Conservation (phyloP, 1,140 invertebrate species). For the Campoletis sonorensis region DNA sequence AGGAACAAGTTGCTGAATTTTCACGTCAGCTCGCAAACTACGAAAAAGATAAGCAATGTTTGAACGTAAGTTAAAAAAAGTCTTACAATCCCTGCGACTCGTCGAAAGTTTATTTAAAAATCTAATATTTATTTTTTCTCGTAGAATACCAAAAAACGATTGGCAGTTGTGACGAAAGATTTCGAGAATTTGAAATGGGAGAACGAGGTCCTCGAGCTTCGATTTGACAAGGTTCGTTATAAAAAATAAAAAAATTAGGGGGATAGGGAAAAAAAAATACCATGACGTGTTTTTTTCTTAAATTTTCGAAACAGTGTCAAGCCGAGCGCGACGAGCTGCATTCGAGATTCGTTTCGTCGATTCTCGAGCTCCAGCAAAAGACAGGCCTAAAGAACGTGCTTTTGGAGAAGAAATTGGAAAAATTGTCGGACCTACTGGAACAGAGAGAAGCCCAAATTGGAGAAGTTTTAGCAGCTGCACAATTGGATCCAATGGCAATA, state of each 20-base stretch:
- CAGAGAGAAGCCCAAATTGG: conserved; percentile 83
- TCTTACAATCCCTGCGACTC: neutral
- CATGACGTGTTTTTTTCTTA: conserved; percentile 37
- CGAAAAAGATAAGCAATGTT: conserved; percentile 85
- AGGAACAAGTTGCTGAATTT: conserved; percentile 82
- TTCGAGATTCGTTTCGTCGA: conserved; percentile 86
- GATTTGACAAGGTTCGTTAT: conserved; percentile 83
- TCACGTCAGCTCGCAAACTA: conserved; percentile 87
- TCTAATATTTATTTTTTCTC: no score
- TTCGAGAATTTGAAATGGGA: conserved; percentile 86
- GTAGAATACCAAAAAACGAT: conserved; percentile 82
- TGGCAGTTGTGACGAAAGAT: conserved; percentile 78
- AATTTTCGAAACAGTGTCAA: conserved; percentile 79
- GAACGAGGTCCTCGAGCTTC: conserved; percentile 85
- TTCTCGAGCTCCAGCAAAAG: conserved; percentile 91
- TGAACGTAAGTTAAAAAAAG: conserved; percentile 60
- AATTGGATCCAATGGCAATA: conserved; percentile 79
- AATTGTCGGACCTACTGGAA: conserved; percentile 82
- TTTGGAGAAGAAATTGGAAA: conserved; percentile 85
- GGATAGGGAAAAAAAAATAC: conserved; percentile 35
- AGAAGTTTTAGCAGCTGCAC: conserved; percentile 81
- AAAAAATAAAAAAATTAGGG: neutral
- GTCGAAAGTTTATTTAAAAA: no score
- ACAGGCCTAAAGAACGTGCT: conserved; percentile 86
- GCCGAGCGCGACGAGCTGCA: conserved; percentile 88